Base-by-base conservation (phyloP, 2,888 invertebrate species). In the Polyommatus iphigenia region DNA sequence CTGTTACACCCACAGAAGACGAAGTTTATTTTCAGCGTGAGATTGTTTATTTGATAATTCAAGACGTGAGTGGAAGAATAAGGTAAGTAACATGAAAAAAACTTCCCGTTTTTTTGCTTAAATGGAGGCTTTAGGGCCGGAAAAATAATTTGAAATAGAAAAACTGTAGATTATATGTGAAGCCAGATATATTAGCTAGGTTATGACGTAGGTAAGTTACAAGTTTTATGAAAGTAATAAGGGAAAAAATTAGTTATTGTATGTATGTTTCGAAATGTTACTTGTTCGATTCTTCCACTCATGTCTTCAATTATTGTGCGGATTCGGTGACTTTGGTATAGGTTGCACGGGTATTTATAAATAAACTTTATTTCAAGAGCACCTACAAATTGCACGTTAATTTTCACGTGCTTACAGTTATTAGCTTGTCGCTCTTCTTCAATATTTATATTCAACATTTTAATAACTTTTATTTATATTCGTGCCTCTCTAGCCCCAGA, bases 21-120 rank as follows among this genome's bases (percentile, higher is more conserved):
- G 85, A 85, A 80, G 82, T 84, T 85, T 87, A 87, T 84, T 85
- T 87, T 83, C 82, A 85, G 83, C 86, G 82, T 86, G 84, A 67
- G 67, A 67, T 67, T 32, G 67, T 67, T 32, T 83, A 85, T 84
- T 77, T 79, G 78, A 76, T 24, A 50, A 50, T n/a, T n/a, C n/a
- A n/a, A n/a, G n/a, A n/a, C n/a, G n/a, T n/a, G n/a, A n/a, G n/a
- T n/a, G n/a, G n/a, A n/a, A n/a, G n/a, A n/a, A n/a, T n/a, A n/a
- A n/a, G n/a, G n/a, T n/a, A n/a, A n/a, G n/a, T n/a, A n/a, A n/a
- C n/a, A n/a, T n/a, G n/a, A n/a, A n/a, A n/a, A n/a, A n/a, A n/a
- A n/a, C n/a, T n/a, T n/a, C n/a, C n/a, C n/a, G n/a, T n/a, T n/a
- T n/a, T n/a, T n/a, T n/a, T n/a, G n/a, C n/a, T n/a, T n/a, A n/a